Evolutionary conservation across 2,797 vertebrate species (phyloP), one percentile per base, ranked within the genome.

Genomic region (Tarsius wallacei): DNA sequence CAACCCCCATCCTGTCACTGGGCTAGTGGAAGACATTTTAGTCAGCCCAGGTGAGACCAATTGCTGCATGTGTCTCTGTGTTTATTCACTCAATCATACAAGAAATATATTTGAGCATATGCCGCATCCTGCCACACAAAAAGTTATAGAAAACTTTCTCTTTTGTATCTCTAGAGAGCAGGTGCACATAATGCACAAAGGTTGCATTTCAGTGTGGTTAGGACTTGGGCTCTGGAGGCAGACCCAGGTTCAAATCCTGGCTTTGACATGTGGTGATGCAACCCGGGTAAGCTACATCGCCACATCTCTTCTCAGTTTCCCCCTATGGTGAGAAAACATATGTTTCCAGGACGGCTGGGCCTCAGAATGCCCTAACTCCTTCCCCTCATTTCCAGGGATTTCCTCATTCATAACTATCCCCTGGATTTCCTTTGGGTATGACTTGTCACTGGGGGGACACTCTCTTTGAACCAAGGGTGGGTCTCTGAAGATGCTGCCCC

Each of bases 111-210:
- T n/a, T n/a, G n/a, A n/a, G n/a, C n/a, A n/a, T n/a, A n/a, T n/a
- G n/a, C n/a, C n/a, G n/a, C n/a, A n/a, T n/a, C n/a, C n/a, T n/a
- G n/a, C n/a, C n/a, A n/a, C n/a, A n/a, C n/a, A n/a, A 42, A 42
- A 42, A 42, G 42, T 42, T 42, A 42, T 42, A 42, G 42, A 42
- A 42, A 42, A 42, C 42, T 42, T 42, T 42, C 42, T 42, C 42
- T 42, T 42, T 42, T 42, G 42, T 42, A 42, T 42, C 42, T 42
- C 42, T 42, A 42, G 42, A 15, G 59, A 57, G 74, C 31, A 33
- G n/a, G 17, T n/a, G 2, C 0, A 15, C 53, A 2, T 0, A 7
- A 15, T 24, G 24, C 28, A 0, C 5, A 8, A 17, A 22, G 17
- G 57, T 8, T 5, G 55, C 22, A 5, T 21, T 73, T 15, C 3